Base-by-base conservation (phyloP, 2,113 vertebrate genomes). In the Semnornis frantzii region DNA sequence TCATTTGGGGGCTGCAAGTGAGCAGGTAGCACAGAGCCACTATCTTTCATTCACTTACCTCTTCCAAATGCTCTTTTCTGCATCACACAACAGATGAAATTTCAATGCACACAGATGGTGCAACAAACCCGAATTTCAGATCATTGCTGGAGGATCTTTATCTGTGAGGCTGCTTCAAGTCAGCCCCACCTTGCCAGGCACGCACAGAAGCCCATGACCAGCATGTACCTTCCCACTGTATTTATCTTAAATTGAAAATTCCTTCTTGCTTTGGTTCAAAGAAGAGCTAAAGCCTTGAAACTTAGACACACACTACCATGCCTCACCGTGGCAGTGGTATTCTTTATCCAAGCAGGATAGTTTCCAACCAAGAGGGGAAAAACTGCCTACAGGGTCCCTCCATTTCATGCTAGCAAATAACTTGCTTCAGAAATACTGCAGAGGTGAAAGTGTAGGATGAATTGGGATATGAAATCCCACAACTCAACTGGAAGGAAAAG, bases 161-260 rank as follows among this genome's bases (percentile, higher is more conserved):
- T 70, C 64, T 85, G 17, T 52, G 82, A 50, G 70, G 55, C 59
- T 89, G 85, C n/a, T 74, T 63, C 48, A 25, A 25, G 46, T 8
- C 0, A 0, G 65, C 18, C 81, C 46, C 39, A 82, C 27, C 21
- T 87, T 3, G 1, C 31, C 33, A 21, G 1, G 3, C 4, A 1
- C 18, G 39, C 33, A 28, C 23, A 18, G 15, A 54, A 24, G 27
- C 30, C 70, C 1, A 0, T 0, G 0, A 69, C 64, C 12, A 0
- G 68, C 5, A 1, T 59, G 42, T 0, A 0, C 34, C 50, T 80
- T 76, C 76, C 23, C 25, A 9, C 59, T 1, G 0, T 31, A 77
- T n/a, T 69, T 68, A 82, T 59, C 39, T 60, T 64, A 74, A 54
- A 72, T 5, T 31, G 37, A 83, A 79, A 77, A 86, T 66, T 34